phyloP scores from a whole-genome alignment of 2,888 invertebrate genomes.

The Nematopogon swammerdamellus region DNA sequence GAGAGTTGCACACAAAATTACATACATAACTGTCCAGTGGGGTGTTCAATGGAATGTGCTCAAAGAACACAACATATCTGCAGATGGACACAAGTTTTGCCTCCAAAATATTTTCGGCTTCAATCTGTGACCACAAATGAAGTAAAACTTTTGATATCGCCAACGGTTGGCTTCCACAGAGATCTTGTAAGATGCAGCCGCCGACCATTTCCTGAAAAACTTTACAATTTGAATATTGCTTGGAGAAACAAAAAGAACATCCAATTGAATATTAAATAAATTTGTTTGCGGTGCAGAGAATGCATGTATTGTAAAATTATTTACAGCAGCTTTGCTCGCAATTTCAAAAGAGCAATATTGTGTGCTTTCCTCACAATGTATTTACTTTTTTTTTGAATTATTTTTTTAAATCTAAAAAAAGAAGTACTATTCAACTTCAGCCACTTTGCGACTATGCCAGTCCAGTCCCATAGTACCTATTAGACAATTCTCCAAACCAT shows the following conservation, averaged over 20 bases:
- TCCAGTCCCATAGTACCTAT: too few relatives aligned
- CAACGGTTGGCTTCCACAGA: slow-evolving; percentile 40
- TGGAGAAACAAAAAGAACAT: too few relatives aligned
- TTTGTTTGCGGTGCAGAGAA: too few relatives aligned
- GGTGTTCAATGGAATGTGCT: slow-evolving; percentile 32
- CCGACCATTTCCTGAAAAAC: slow-evolving; percentile 30
- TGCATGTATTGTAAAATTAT: too few relatives aligned
- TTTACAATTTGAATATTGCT: slow-evolving; percentile 1
- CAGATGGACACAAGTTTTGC: slow-evolving; percentile 54
- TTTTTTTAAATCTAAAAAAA: not conserved
- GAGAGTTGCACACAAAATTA: slow-evolving; percentile 51
- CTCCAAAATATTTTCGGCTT: slow-evolving; percentile 40
- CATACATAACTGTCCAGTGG: slow-evolving; percentile 52
- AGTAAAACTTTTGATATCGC: slow-evolving; percentile 53
- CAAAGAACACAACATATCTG: slow-evolving; percentile 51
- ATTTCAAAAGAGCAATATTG: too few relatives aligned
- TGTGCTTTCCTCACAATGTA: too few relatives aligned
- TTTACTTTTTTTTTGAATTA: not conserved
- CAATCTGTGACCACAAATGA: slow-evolving; percentile 42
- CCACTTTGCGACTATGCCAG: too few relatives aligned
- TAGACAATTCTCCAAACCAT: too few relatives aligned
- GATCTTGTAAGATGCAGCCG: slow-evolving; percentile 29
- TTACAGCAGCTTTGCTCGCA: too few relatives aligned
- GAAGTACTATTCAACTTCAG: not conserved
- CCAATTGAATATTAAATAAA: too few relatives aligned